These are phyloP conservation scores for Ephestia elutella DNA, from an alignment of 1,140 invertebrate genomes.

Conservation along the genomic window DNA sequence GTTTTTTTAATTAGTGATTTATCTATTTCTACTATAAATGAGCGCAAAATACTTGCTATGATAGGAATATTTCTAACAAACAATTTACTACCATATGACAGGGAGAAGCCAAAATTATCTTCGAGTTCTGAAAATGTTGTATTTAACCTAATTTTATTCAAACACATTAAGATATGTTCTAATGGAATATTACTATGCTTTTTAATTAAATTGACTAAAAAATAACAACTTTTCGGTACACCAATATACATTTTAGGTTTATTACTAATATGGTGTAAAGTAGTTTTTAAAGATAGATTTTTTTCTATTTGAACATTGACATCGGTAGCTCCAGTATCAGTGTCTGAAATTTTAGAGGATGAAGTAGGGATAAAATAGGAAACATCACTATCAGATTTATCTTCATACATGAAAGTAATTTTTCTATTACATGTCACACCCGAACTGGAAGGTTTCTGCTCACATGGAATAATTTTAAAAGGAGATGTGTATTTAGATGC, in stretches of 20 bases:
- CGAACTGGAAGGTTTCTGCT: not conserved
- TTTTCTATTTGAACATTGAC: constrained; percentile 5
- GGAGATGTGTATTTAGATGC: too few species aligned
- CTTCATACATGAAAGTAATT: not conserved
- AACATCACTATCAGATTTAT: constrained; percentile 9
- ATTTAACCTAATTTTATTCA: constrained; percentile 8
- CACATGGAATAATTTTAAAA: constrained; percentile 1
- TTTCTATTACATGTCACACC: not conserved
- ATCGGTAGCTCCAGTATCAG: not conserved
- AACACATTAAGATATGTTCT: not conserved
- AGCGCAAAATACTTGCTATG: not conserved
- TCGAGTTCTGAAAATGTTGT: constrained; percentile 5
- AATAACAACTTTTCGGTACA: constrained; percentile 1
- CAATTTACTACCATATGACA: constrained; percentile 7
- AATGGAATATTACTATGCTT: not conserved
- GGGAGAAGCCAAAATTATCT: constrained; percentile 6
- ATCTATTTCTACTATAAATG: constrained; percentile 5
- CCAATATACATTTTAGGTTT: constrained; percentile 6
- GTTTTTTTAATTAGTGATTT: not conserved
- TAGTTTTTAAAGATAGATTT: not conserved
- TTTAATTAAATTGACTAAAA: not conserved
- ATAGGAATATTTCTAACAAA: not conserved
- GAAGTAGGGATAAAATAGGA: not conserved
- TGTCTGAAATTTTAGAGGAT: constrained; percentile 2
- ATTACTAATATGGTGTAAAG: not conserved